Percentiles rank a stretch among this genome's conserved stretches.
Conservation (phyloP, 2,797 vertebrate genomes). For the Gymnocypris eckloni region DNA sequence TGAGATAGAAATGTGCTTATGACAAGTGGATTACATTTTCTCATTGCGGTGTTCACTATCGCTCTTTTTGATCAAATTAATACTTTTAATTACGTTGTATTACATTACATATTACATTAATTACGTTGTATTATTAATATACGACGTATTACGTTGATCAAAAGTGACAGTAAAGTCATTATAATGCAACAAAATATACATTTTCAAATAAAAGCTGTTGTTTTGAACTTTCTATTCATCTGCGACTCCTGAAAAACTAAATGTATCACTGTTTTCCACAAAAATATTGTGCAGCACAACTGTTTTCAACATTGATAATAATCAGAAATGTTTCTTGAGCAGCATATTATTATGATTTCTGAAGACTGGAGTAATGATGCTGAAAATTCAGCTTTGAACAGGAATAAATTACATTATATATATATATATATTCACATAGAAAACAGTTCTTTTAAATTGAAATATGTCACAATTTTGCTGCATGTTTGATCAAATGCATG, state of each 20-base stretch:
- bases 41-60: background rate
- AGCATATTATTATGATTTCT: background rate
- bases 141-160: background rate
- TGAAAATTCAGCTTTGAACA: background rate
- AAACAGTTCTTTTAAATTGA: fast-evolving
- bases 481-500: background rate
- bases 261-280: background rate
- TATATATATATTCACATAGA: background rate
- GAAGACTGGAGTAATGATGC: slow-evolving; percentile 1
- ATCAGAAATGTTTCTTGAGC: background rate
- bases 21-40: background rate
- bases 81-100: too few species aligned
- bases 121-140: too few species aligned
- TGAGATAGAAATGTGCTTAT: background rate
- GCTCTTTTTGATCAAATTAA: background rate
- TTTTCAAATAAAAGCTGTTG: background rate
- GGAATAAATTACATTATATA: background rate
- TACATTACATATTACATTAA: too few species aligned
- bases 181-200: background rate
- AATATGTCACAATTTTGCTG: background rate
- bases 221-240: background rate
- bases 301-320: background rate
- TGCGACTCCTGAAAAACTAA: background rate
- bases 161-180: background rate
- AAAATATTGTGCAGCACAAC: background rate